Conservation (phyloP, 2,888 invertebrate species). For the Marasmarcha lunaedactyla region DNA sequence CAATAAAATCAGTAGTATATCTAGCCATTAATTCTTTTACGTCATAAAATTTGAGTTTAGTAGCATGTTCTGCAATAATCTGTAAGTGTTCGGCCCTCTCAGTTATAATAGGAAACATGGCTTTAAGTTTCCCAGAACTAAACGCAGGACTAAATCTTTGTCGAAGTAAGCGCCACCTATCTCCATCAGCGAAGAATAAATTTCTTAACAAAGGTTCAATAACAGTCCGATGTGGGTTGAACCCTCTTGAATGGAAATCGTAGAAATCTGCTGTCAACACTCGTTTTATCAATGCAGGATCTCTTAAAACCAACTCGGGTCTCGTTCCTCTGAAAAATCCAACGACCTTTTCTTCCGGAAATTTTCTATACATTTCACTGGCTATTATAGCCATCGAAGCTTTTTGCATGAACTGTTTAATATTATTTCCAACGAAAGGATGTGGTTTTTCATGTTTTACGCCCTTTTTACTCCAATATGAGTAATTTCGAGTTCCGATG, state of each 20-base stretch:
- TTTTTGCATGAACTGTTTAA: constrained; percentile 33
- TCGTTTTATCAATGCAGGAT: constrained; percentile 44
- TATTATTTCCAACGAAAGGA: constrained; percentile 40
- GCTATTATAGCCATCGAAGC: constrained; percentile 46
- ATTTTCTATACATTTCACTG: constrained; percentile 37
- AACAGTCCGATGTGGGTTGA: constrained; percentile 37
- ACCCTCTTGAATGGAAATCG: constrained; percentile 40
- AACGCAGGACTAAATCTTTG: constrained; percentile 51
- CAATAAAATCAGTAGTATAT: constrained; percentile 55
- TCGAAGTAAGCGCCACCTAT: constrained; percentile 46
- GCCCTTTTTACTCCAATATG: constrained; percentile 46
- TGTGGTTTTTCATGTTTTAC: constrained; percentile 42
- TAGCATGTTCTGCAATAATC: constrained; percentile 32
- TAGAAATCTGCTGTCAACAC: constrained; percentile 44
- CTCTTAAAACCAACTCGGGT: constrained; percentile 46
- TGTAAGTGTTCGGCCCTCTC: constrained; percentile 46
- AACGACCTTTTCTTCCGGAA: constrained; percentile 46
- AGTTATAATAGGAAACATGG: constrained; percentile 52
- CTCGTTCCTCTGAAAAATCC: constrained; percentile 38
- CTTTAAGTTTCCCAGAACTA: constrained; percentile 48
- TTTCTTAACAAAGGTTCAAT: constrained; percentile 47
- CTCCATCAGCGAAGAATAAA: constrained; percentile 51
- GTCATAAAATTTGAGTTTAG: constrained; percentile 34
- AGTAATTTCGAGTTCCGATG: constrained; percentile 35
- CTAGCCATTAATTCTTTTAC: constrained; percentile 52